These are phyloP conservation scores for Lottia scabra DNA, from an alignment of 2,888 invertebrate genomes.

Conservation along the genomic window DNA sequence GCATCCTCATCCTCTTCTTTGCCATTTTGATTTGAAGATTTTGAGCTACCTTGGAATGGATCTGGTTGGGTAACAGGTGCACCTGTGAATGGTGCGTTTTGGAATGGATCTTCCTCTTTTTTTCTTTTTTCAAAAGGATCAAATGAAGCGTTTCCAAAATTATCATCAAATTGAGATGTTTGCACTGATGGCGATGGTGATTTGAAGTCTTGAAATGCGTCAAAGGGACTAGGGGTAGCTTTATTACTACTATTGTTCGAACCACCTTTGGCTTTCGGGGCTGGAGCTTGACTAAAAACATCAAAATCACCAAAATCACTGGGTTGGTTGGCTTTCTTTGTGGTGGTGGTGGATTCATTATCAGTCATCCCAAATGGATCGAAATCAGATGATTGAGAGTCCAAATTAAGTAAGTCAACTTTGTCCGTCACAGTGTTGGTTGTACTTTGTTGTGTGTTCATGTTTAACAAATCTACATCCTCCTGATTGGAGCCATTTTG, in stretches of 20 bases:
- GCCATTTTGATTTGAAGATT: constrained; percentile 5
- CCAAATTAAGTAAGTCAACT: constrained; percentile 48
- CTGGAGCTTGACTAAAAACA: constrained; percentile 20
- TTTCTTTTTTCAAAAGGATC: background rate
- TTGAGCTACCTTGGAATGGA: constrained; percentile 7
- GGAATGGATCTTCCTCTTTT: constrained; percentile 7
- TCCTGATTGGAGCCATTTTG: constrained; percentile 12
- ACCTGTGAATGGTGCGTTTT: background rate
- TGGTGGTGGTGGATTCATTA: constrained; percentile 7
- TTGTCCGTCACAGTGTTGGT: constrained; percentile 32
- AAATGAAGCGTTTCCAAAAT: background rate
- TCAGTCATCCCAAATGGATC: constrained; percentile 49
- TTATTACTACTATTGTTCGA: constrained; percentile 23
- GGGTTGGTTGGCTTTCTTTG: background rate
- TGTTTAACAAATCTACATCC: constrained; percentile 52
- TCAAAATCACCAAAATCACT: constrained; percentile 10
- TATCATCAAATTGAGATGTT: background rate
- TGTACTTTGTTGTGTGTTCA: constrained; percentile 26
- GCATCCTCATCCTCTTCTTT: constrained; percentile 27
- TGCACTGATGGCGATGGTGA: constrained; percentile 6
- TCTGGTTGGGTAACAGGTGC: background rate
- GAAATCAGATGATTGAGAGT: constrained; percentile 46
- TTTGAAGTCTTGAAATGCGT: constrained; percentile 48
- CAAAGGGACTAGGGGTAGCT: constrained; percentile 40
- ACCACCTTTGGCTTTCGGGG: constrained; percentile 15